phyloP scores from a whole-genome alignment of 1,140 invertebrate species.

The Globodera rostochiensis region DNA sequence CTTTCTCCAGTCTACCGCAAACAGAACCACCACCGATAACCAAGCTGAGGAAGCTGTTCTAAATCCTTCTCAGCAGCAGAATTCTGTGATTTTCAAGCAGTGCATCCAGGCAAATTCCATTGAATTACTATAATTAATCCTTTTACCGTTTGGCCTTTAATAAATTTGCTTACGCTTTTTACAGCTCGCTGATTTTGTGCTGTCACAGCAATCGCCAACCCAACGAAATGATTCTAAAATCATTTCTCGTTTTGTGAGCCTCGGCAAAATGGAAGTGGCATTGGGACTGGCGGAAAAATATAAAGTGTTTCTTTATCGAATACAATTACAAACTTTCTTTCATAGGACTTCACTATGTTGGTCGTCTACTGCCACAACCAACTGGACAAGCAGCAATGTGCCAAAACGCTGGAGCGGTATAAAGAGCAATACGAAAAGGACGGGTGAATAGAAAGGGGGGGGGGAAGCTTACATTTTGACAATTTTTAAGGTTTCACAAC shows the following conservation, averaged over 20 bases:
- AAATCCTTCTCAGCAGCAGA: background rate
- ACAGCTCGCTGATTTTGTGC: conserved; percentile 34
- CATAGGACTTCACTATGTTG: conserved; percentile 41
- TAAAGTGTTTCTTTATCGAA: conserved; percentile 8
- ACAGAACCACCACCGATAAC: conserved; percentile 3
- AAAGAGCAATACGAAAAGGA: conserved; percentile 34
- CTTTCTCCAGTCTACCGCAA: background rate
- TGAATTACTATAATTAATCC: background rate
- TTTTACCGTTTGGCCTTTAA: background rate
- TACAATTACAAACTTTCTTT: background rate
- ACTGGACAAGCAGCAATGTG: conserved; percentile 28
- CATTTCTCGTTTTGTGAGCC: conserved; percentile 33
- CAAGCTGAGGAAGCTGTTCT: background rate
- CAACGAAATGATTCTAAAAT: conserved; percentile 47
- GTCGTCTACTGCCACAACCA: conserved; percentile 37
- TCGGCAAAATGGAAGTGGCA: conserved; percentile 32
- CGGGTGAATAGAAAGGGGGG: background rate
- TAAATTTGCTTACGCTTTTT: conserved; percentile 2
- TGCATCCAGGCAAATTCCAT: background rate
- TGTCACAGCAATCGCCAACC: conserved; percentile 34
- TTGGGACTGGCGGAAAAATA: conserved; percentile 42
- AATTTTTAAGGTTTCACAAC: conserved; percentile 28
- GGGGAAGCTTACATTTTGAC: background rate
- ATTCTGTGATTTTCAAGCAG: conserved; percentile 2
- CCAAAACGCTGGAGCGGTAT: conserved; percentile 28